These are phyloP conservation scores for Pollenia labialis DNA, from an alignment of 2,888 invertebrate genomes.

Conservation along the genomic window DNA sequence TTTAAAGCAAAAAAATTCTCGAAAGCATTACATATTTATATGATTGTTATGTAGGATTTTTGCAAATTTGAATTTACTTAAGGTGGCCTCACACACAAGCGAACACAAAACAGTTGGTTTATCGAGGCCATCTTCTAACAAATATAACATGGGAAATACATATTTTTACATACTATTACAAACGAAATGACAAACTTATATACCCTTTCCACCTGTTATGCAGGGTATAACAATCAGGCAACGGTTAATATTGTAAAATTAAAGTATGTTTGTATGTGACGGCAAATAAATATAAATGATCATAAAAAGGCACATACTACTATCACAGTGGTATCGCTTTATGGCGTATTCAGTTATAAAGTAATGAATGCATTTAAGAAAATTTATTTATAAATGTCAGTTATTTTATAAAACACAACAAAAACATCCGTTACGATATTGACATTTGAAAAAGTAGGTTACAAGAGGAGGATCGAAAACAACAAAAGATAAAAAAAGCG, in stretches of 20 bases:
- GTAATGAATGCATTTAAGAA: conserved; percentile 30
- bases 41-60: no score
- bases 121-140: no score
- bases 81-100: no score
- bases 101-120: no score
- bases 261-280: not conserved
- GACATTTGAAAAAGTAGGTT: conserved; percentile 56
- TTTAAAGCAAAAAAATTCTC: no score
- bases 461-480: conserved; percentile 22
- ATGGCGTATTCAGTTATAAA: conserved; percentile 5
- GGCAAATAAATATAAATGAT: conserved; percentile 4
- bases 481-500: conserved; percentile 8
- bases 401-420: conserved; percentile 34
- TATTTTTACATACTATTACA: no score
- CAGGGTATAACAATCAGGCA: not conserved
- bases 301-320: conserved; percentile 11
- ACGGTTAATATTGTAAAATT: not conserved
- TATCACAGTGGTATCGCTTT: not conserved
- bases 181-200: no score
- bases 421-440: conserved; percentile 62
- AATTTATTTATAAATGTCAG: conserved; percentile 1
- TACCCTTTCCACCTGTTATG: no score
- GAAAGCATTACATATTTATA: no score
- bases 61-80: no score
- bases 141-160: no score